Evolutionary conservation across 2,888 invertebrate genomes (phyloP), one percentile per base, ranked within the genome.

Genomic region (Julus scanicus): DNA sequence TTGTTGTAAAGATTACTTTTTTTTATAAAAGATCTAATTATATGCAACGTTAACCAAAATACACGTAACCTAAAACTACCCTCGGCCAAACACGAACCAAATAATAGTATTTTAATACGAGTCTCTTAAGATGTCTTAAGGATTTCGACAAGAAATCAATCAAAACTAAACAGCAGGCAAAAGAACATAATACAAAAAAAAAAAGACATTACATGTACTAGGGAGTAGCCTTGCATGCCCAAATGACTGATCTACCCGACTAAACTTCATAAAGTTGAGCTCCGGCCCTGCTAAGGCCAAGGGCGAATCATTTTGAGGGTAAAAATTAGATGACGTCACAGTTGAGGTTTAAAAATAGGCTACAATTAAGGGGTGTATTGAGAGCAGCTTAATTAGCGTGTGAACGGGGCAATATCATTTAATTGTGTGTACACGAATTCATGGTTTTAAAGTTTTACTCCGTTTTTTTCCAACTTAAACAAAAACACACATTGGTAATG

Each of bases 91-190:
- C 20, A 63, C 20, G 63, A 63, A 63, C 13, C 63, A n/a, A 63
- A 29, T 29, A 29, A 71, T 71, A 71, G 71, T 71, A 29, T 9
- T 71, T 71, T 71, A 71, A 29, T 71, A 20, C 71, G n/a, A n/a
- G 20, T 71, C 71, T 71, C 71, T 71, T 71, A 71, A 71, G 71
- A 29, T 29, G 71, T 71, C 71, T 29, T 71, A 29, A 71, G 29
- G n/a, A 71, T 71, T 71, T 71, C 71, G 71, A 71, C 71, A 71
- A 71, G 71, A 71, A 71, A 71, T 71, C 71, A 71, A 71, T 71
- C 71, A 71, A 71, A 71, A 71, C n/a, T 71, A n/a, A 71, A 29
- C 71, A 71, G 71, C 29, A 29, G 2, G 71, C 20, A 71, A 29
- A 71, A 29, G 9, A 29, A n/a, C 1, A 57, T 1, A 3, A 57